These are phyloP conservation scores for Tokudaia tokunoshimensis DNA, from an alignment of 2,797 vertebrate genomes.

Conservation along the genomic window DNA sequence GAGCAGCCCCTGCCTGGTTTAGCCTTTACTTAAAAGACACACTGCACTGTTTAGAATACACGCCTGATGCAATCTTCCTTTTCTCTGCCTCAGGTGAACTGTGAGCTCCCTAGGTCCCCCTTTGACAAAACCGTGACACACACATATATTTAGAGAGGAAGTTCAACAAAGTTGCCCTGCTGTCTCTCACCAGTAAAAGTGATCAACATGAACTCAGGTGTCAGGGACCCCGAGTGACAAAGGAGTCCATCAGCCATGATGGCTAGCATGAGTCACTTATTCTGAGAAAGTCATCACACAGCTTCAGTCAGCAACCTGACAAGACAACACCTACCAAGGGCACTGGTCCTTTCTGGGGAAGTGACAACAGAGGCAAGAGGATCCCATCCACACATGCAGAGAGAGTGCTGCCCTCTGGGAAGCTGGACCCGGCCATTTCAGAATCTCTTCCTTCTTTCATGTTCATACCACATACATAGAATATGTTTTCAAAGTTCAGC, in stretches of 20 bases:
- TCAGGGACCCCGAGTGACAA: conserved; percentile 46
- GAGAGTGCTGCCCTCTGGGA: background rate
- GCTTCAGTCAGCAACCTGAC: conserved; percentile 77
- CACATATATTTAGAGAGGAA: conserved; percentile 44
- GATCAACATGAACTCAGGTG: background rate
- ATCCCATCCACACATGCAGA: background rate
- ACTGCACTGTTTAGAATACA: background rate
- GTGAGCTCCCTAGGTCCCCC: background rate
- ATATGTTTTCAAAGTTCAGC: conserved; percentile 29
- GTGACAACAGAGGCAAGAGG: background rate
- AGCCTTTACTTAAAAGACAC: conserved; percentile 17
- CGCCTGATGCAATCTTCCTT: background rate
- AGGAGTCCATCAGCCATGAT: conserved; percentile 63
- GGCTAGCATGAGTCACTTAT: conserved; percentile 75
- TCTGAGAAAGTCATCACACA: conserved; percentile 71
- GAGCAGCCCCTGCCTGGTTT: background rate
- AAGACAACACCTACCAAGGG: conserved; percentile 76
- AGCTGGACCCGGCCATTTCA: background rate
- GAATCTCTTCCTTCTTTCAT: conserved; percentile 36
- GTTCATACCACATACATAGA: background rate
- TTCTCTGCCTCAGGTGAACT: background rate
- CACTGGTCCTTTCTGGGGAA: conserved; percentile 67
- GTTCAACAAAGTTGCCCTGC: conserved; percentile 62
- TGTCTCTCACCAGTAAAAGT: conserved; percentile 51
- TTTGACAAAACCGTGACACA: conserved; percentile 48